These are phyloP conservation scores for Ptychodera flava DNA, from an alignment of 35 echinoderm and acorn worm species.

Conservation along the genomic window DNA sequence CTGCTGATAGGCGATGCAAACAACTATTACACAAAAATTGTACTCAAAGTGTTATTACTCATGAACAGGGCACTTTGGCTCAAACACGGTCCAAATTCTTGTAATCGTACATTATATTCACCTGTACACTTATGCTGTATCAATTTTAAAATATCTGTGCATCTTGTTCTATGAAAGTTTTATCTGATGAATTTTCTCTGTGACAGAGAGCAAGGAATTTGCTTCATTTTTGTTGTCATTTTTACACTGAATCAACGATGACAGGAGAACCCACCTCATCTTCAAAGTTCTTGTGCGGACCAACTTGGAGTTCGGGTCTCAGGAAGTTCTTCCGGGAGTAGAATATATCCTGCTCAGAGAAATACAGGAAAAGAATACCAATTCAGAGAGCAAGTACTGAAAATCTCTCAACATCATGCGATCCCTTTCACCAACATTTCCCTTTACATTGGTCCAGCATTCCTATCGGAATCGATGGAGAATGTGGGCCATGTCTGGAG, in stretches of 20 bases:
- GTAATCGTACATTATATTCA: no score
- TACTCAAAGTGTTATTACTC: no score
- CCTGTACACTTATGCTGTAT: background rate
- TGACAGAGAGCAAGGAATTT: background rate
- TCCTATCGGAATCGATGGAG: background rate
- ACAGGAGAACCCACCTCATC: constrained; percentile 65
- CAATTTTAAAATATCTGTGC: background rate
- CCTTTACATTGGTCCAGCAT: no score
- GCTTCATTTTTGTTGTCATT: background rate
- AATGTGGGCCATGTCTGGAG: background rate
- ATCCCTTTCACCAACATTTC: no score
- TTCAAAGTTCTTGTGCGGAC: constrained; percentile 63
- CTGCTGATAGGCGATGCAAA: no score
- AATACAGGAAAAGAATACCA: background rate
- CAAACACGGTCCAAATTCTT: no score
- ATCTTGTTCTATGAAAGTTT: background rate
- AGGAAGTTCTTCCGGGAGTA: constrained; percentile 97
- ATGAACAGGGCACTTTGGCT: no score
- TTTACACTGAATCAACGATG: background rate
- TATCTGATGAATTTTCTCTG: background rate
- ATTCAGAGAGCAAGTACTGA: background rate
- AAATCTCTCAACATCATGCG: background rate
- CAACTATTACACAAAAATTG: no score
- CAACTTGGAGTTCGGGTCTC: constrained; percentile 66
- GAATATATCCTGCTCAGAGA: constrained; percentile 68